A percentile compares a stretch with the other conserved stretches of the same genome.
These are phyloP conservation scores for Aphelenchoides besseyi DNA, from an alignment of 1,140 invertebrate genomes.

Conservation along the genomic window DNA sequence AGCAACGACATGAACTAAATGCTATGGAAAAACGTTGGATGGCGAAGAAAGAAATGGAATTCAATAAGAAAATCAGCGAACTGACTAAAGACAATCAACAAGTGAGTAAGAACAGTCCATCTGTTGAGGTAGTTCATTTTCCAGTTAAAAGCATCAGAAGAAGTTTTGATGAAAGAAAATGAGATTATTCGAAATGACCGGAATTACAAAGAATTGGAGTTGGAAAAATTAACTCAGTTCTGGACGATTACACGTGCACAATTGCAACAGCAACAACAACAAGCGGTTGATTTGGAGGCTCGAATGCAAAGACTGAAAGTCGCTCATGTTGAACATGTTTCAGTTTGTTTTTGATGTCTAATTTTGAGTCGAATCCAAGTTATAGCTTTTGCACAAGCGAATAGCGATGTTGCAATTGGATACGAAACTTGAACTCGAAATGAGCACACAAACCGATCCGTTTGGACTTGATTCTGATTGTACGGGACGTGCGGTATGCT, in stretches of 20 bases:
- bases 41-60: constrained; percentile 22
- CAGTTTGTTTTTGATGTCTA: constrained; percentile 19
- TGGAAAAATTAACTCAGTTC: constrained; percentile 36
- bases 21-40: constrained; percentile 21
- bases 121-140: too few species aligned
- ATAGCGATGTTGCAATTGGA: constrained; percentile 38
- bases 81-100: constrained; percentile 23
- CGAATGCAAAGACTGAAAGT: constrained; percentile 36
- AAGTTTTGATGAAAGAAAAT: constrained; percentile 31
- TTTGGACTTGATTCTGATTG: constrained; percentile 34
- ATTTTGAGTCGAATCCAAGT: neutral
- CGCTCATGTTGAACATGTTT: constrained; percentile 38
- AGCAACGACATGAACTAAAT: constrained; percentile 25
- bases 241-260: constrained; percentile 38
- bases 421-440: constrained; percentile 21
- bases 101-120: constrained; percentile 28
- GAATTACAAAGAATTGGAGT: constrained; percentile 37
- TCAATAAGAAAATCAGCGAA: constrained; percentile 27
- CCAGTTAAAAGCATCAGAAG: constrained; percentile 26
- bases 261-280: constrained; percentile 27
- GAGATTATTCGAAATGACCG: constrained; percentile 31
- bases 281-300: constrained; percentile 25
- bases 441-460: constrained; percentile 32
- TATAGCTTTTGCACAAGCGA: constrained; percentile 38
- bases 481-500: constrained; percentile 14